A percentile compares a stretch with the other conserved stretches of the same genome.
phyloP scores from a whole-genome alignment of 2,797 vertebrate species.

The Paguma larvata region DNA sequence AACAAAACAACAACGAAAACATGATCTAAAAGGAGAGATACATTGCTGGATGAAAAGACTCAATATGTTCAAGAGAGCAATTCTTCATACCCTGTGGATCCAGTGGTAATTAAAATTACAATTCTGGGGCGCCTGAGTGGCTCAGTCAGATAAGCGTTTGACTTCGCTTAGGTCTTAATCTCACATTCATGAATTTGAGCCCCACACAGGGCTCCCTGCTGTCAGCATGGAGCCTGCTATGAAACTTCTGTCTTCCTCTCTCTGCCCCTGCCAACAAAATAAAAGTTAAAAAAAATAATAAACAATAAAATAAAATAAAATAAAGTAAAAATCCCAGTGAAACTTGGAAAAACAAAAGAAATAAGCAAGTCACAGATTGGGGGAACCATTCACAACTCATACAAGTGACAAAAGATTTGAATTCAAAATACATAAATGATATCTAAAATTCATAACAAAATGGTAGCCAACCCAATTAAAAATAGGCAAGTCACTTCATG shows the following conservation, averaged over 20 bases:
- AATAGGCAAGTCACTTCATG: not conserved
- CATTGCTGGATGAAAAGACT: constrained; percentile 28
- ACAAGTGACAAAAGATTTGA: not conserved
- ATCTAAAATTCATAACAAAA: not conserved
- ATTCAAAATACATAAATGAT: not conserved
- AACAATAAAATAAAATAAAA: too few species aligned
- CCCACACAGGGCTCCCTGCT: too few species aligned
- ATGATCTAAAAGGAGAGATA: not conserved
- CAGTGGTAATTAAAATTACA: not conserved
- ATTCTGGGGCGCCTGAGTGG: not conserved
- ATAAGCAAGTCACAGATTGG: not conserved
- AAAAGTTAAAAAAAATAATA: too few species aligned
- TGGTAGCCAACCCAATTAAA: not conserved
- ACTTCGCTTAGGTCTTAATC: too few species aligned
- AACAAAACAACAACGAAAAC: not conserved
- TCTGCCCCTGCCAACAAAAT: too few species aligned
- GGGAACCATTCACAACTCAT: not conserved
- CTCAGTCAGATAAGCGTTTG: too few species aligned
- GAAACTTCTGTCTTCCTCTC: too few species aligned
- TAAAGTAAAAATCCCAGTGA: not conserved
- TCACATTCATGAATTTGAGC: too few species aligned
- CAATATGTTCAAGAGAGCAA: not conserved
- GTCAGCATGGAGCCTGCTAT: too few species aligned
- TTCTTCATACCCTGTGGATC: constrained; percentile 24
- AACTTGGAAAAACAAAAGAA: not conserved